phyloP scores from a whole-genome alignment of 2,113 vertebrate genomes.

The Shinisaurus crocodilurus region DNA sequence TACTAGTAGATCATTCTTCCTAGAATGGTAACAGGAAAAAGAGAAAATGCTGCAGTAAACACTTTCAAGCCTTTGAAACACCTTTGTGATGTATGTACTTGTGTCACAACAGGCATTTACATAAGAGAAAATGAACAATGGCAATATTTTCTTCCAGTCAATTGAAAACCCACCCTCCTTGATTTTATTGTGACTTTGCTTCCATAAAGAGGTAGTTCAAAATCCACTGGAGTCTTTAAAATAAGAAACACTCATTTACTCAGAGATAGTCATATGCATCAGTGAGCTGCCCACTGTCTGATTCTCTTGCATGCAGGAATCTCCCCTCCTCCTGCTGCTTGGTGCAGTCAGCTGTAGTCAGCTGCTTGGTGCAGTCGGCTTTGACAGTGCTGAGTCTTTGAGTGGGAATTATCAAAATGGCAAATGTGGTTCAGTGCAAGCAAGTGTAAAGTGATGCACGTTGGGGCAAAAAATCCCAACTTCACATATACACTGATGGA shows the following conservation, averaged over 20 bases:
- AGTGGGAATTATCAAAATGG: background rate
- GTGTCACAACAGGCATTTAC: too few relatives aligned
- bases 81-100: background rate
- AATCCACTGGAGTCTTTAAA: background rate
- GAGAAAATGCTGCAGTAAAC: fast-evolving
- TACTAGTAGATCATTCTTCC: background rate
- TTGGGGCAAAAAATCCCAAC: too few relatives aligned
- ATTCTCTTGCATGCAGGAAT: fast-evolving
- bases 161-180: background rate
- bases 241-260: background rate
- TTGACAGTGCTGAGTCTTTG: background rate
- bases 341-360: too few relatives aligned
- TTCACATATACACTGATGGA: too few relatives aligned
- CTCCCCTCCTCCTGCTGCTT: too few relatives aligned
- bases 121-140: background rate
- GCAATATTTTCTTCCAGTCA: background rate
- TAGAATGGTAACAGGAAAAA: constrained; percentile 23
- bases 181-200: background rate
- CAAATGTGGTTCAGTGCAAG: too few relatives aligned
- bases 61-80: background rate
- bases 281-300: too few relatives aligned
- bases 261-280: background rate
- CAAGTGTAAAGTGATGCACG: too few relatives aligned
- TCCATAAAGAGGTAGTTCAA: background rate
- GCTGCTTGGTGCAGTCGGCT: background rate